Evolutionary conservation across 2,113 vertebrate genomes (phyloP).

Genomic region (Charadrius vociferus): DNA sequence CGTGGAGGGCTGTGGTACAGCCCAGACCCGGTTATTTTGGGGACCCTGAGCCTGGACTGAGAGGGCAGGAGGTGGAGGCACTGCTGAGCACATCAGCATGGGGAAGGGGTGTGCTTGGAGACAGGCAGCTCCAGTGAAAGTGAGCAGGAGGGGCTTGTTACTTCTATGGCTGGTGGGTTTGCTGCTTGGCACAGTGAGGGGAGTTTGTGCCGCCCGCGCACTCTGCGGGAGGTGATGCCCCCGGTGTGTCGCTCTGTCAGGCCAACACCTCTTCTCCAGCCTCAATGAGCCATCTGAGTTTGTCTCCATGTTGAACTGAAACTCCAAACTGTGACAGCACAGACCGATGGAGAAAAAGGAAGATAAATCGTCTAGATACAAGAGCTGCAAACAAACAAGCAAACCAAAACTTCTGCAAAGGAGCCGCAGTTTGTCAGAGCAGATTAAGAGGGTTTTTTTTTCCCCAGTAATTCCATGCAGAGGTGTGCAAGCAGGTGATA

Average conservation of each 20-base stretch:
- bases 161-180: background rate
- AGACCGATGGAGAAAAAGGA: background rate
- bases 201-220: background rate
- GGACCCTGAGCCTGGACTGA: background rate
- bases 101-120: background rate
- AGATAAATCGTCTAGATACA: rapidly evolving
- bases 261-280: background rate
- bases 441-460: background rate
- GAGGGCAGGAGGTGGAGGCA: background rate
- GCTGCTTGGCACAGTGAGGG: background rate
- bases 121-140: background rate
- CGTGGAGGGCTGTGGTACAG: rapidly evolving
- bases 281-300: background rate
- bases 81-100: background rate
- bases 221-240: background rate
- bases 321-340: background rate
- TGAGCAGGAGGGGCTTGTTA: background rate
- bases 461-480: background rate
- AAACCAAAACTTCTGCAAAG: background rate
- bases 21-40: background rate
- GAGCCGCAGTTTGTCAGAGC: background rate
- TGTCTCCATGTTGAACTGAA: background rate
- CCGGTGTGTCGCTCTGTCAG: background rate
- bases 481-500: background rate
- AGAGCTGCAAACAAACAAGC: background rate